phyloP scores from a whole-genome alignment of 37 sponge, comb jelly and placozoan genomes.

The Oscarella lobularis region DNA sequence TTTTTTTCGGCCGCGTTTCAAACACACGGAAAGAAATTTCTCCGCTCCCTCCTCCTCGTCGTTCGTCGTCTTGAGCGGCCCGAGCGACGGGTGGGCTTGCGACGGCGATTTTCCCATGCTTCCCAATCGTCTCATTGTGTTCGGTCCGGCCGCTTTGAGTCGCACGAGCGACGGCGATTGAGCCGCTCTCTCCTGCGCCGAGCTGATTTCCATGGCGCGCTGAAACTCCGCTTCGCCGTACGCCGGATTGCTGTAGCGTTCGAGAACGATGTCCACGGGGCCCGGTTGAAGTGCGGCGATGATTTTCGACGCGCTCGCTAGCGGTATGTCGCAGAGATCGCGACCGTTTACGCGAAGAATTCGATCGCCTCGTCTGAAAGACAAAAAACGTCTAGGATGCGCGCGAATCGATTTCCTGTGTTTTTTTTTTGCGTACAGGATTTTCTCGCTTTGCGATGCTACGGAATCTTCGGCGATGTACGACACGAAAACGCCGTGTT shows the following conservation, averaged over 20 bases:
- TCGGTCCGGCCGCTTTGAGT: not conserved
- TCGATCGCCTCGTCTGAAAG: conserved; percentile 5
- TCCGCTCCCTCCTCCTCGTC: no score
- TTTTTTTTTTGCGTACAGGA: no score
- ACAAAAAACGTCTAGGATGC: not conserved
- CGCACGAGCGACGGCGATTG: not conserved
- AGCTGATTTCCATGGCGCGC: not conserved
- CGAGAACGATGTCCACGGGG: not conserved
- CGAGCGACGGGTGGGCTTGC: no score
- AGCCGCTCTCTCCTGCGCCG: not conserved
- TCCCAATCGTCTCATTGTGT: not conserved
- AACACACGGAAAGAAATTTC: no score
- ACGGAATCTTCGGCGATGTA: not conserved
- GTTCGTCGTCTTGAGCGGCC: no score
- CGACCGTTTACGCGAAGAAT: not conserved
- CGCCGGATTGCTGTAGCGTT: not conserved
- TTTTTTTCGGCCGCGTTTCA: no score
- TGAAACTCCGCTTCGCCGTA: not conserved
- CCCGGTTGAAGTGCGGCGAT: not conserved
- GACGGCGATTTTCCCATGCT: not conserved
- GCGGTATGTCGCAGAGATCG: not conserved
- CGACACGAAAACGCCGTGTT: not conserved
- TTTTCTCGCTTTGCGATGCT: not conserved
- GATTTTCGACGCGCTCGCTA: not conserved
- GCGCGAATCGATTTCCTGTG: no score